Conservation (phyloP, 2,113 vertebrate genomes). For the Callopanchax toddi region DNA sequence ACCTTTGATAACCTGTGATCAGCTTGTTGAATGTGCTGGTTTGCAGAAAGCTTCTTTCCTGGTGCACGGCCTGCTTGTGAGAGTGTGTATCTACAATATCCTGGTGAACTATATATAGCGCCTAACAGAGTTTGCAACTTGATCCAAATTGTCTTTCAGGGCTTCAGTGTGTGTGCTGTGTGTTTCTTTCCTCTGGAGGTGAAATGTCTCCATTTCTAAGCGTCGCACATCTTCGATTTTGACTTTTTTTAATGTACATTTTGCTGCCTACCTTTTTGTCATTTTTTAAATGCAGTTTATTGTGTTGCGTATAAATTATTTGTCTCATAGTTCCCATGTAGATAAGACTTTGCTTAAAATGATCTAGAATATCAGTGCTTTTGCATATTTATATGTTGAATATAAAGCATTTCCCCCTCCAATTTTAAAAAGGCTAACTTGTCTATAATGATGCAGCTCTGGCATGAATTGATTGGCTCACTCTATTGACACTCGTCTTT, state of each 20-base stretch:
- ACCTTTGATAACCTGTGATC: constrained; percentile 10
- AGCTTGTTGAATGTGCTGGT: constrained; percentile 59
- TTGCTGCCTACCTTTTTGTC: background rate
- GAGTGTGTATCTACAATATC: constrained; percentile 73
- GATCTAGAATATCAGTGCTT: no score
- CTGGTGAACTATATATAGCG: constrained; percentile 81
- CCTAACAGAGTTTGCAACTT: constrained; percentile 82
- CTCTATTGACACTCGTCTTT: background rate
- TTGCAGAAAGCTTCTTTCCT: constrained; percentile 10
- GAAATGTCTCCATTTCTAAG: constrained; percentile 23
- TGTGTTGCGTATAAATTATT: no score
- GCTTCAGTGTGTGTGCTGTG: constrained; percentile 58
- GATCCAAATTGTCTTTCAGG: constrained; percentile 80
- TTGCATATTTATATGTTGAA: no score
- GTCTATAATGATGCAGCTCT: background rate
- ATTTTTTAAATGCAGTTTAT: no score
- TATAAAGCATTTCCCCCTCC: no score
- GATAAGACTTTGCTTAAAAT: background rate
- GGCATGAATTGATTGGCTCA: background rate
- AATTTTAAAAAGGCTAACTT: background rate
- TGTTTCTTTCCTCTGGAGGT: constrained; percentile 58
- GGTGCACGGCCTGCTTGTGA: constrained; percentile 6
- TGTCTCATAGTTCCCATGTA: background rate
- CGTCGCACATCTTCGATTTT: constrained; percentile 7
- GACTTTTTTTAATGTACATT: background rate